A percentile compares a stretch with the other conserved stretches of the same genome.
Conservation (phyloP, 2,113 vertebrate genomes). For the Neopipo cinnamomea region DNA sequence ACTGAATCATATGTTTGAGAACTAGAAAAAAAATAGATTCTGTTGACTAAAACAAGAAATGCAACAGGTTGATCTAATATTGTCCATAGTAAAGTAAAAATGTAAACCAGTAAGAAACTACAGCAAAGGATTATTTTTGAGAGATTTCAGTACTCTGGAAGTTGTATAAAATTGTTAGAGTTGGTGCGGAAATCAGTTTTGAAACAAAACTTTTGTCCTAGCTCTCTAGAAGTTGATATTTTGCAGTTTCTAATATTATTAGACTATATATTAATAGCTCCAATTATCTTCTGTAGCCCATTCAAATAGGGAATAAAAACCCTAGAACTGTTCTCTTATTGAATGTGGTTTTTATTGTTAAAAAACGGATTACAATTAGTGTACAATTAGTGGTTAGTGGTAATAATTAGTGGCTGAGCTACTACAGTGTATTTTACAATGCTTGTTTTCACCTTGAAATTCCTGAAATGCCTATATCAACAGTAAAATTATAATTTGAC, state of each 20-base stretch:
- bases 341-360: background rate
- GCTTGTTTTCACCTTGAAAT: background rate
- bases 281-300: background rate
- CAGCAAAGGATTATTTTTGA: background rate
- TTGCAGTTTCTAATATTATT: background rate
- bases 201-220: background rate
- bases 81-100: background rate
- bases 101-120: background rate
- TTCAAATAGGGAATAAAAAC: background rate
- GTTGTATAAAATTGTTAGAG: background rate
- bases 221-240: background rate
- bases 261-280: background rate
- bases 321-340: background rate
- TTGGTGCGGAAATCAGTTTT: background rate
- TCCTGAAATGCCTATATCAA: background rate
- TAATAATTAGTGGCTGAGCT: background rate
- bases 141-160: background rate
- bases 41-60: background rate
- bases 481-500: background rate
- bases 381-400: background rate
- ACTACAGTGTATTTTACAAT: background rate
- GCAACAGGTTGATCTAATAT: background rate
- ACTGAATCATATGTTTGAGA: background rate
- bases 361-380: background rate
- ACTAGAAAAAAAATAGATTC: background rate